phyloP scores from a whole-genome alignment of 2,797 vertebrate genomes.

The Oryzias dopingdopingensis region DNA sequence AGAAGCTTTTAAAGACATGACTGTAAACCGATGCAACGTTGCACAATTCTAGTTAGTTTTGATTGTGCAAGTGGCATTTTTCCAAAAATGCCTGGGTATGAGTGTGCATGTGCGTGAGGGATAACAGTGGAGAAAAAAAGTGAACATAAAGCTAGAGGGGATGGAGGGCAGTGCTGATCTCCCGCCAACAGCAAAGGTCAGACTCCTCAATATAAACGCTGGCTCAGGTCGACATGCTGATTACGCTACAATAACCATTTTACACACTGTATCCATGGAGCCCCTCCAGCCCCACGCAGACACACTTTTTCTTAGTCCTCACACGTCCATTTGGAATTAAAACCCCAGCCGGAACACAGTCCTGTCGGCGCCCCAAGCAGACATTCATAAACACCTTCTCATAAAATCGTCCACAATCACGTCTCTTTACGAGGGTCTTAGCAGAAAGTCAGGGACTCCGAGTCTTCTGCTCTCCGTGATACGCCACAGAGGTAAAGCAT shows the following conservation, averaged over 20 bases:
- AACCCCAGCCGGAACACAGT: constrained; percentile 51
- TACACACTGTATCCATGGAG: constrained; percentile 41
- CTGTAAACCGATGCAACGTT: constrained; percentile 3
- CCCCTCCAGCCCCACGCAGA: constrained; percentile 17
- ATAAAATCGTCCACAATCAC: constrained; percentile 61
- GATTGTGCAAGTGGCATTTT: constrained; percentile 11
- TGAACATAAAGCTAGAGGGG: constrained; percentile 52
- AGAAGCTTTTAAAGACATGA: background rate
- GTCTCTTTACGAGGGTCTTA: constrained; percentile 57
- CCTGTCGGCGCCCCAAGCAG: constrained; percentile 62
- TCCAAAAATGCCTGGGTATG: background rate
- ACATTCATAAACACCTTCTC: constrained; percentile 75
- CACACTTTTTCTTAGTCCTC: constrained; percentile 33
- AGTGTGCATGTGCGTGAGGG: background rate
- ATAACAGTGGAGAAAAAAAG: constrained; percentile 31
- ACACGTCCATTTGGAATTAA: constrained; percentile 71
- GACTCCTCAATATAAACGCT: constrained; percentile 71
- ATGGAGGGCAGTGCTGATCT: constrained; percentile 50
- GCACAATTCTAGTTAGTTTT: constrained; percentile 6
- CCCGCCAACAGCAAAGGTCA: constrained; percentile 71
- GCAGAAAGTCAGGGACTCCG: constrained; percentile 36
- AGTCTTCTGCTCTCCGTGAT: constrained; percentile 33
- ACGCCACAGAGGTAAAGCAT: constrained; percentile 49
- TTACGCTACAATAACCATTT: constrained; percentile 76
- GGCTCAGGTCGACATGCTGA: constrained; percentile 66